Percentiles rank a stretch among this genome's conserved stretches.
These are phyloP conservation scores for Puffinus mauretanicus DNA, from an alignment of 2,113 vertebrate genomes.

Conservation along the genomic window DNA sequence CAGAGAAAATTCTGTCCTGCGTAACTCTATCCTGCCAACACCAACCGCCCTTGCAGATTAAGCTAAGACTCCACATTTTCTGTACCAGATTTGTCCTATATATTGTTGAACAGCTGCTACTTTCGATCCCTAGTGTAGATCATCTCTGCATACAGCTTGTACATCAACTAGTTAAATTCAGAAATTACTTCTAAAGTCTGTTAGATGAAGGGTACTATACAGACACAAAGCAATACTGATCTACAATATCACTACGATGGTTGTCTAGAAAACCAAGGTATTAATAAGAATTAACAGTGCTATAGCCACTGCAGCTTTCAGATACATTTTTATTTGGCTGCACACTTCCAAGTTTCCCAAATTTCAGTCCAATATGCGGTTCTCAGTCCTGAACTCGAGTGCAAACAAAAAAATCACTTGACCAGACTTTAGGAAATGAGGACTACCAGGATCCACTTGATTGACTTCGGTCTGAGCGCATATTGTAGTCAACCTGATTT, in stretches of 20 bases:
- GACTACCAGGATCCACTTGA: neutral
- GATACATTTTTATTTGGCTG: neutral
- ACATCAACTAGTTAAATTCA: neutral
- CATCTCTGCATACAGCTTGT: neutral
- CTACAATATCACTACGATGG: neutral
- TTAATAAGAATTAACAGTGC: neutral
- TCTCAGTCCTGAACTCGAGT: neutral
- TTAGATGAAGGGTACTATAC: neutral
- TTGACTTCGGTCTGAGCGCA: neutral
- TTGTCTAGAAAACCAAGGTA: neutral
- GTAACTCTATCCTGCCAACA: neutral
- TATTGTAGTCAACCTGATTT: neutral
- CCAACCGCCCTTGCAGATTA: neutral
- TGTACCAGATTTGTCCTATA: neutral
- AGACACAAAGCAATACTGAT: neutral
- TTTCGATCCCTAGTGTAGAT: neutral
- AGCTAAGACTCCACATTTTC: neutral
- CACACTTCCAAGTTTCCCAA: neutral
- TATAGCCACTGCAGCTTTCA: neutral
- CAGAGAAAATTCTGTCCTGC: neutral
- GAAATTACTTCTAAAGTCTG: neutral
- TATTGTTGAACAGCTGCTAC: neutral
- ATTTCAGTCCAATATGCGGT: neutral
- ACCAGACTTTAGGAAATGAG: neutral
- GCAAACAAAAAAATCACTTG: neutral